phyloP scores from a whole-genome alignment of 1,140 invertebrate species.

The Formica exsecta region DNA sequence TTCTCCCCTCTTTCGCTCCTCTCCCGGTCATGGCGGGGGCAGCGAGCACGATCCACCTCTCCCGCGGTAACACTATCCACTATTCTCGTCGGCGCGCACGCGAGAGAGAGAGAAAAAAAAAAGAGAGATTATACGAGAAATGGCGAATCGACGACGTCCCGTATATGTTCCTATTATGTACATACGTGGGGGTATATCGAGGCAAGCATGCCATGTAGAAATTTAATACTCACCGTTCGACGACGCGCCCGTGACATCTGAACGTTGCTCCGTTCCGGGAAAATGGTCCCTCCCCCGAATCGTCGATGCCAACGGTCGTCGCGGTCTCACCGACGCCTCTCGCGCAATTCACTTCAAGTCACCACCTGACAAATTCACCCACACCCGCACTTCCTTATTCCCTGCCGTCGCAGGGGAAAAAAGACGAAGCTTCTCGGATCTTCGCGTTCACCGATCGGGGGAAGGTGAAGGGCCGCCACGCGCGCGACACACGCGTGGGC shows the following conservation, averaged over 20 bases:
- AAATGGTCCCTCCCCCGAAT: conserved; percentile 1
- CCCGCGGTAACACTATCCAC: conserved; percentile 55
- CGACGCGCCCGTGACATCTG: conserved; percentile 66
- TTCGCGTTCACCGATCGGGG: neutral
- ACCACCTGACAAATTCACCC: conserved; percentile 71
- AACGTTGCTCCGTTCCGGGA: conserved; percentile 50
- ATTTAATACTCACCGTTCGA: conserved; percentile 68
- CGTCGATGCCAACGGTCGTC: neutral
- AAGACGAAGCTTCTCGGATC: neutral
- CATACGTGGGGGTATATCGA: too few relatives aligned
- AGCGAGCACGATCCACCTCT: conserved; percentile 38
- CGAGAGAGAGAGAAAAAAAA: conserved; percentile 5
- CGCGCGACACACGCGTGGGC: conserved; percentile 20
- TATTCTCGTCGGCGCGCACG: conserved; percentile 29
- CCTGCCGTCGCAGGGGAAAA: conserved; percentile 4
- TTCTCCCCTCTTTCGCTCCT: neutral
- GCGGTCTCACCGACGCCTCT: neutral
- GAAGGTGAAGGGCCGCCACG: conserved; percentile 11
- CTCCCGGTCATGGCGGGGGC: too few relatives aligned
- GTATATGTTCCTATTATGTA: too few relatives aligned
- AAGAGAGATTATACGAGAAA: neutral
- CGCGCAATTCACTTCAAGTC: conserved; percentile 66
- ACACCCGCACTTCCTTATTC: conserved; percentile 33
- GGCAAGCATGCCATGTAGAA: neutral
- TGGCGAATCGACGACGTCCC: neutral